Conservation (phyloP, 2,113 vertebrate species). For the Penelope pileata region DNA sequence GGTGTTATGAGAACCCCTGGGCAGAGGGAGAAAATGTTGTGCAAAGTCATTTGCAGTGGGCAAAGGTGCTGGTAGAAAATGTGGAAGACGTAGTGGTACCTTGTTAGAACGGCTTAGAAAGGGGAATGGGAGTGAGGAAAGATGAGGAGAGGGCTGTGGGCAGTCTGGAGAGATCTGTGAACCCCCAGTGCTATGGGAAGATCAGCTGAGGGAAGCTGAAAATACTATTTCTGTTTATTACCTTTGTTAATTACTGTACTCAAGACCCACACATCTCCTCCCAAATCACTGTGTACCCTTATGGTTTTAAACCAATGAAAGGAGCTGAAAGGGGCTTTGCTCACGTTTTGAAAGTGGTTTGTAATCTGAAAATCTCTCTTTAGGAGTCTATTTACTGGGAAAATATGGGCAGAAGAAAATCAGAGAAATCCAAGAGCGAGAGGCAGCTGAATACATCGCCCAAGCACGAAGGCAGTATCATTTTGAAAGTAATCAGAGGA, state of each 20-base stretch:
- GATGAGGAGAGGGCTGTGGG: not conserved
- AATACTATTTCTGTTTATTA: not conserved
- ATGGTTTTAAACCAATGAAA: not conserved
- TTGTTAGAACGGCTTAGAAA: not conserved
- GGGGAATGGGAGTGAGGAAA: not conserved
- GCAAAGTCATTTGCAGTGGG: not conserved
- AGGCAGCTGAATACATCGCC: constrained; percentile 93
- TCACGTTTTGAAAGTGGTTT: not conserved
- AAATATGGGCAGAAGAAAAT: constrained; percentile 95
- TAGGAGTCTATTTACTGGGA: constrained; percentile 92
- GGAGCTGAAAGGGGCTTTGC: not conserved
- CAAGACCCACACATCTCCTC: not conserved
- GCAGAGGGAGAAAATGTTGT: not conserved
- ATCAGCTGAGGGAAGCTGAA: not conserved
- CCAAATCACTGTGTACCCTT: accelerated
- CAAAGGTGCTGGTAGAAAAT: not conserved
- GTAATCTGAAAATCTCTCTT: constrained; percentile 16
- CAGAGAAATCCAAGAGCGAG: constrained; percentile 90
- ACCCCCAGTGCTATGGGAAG: not conserved
- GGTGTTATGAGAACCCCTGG: not conserved
- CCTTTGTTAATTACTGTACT: not conserved
- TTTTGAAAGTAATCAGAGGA: constrained; percentile 98
- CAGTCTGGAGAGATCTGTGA: not conserved
- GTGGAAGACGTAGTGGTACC: not conserved
- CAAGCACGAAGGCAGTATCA: constrained; percentile 93